These are phyloP conservation scores for Myopa testacea DNA, from an alignment of 2,888 invertebrate species.

Conservation along the genomic window DNA sequence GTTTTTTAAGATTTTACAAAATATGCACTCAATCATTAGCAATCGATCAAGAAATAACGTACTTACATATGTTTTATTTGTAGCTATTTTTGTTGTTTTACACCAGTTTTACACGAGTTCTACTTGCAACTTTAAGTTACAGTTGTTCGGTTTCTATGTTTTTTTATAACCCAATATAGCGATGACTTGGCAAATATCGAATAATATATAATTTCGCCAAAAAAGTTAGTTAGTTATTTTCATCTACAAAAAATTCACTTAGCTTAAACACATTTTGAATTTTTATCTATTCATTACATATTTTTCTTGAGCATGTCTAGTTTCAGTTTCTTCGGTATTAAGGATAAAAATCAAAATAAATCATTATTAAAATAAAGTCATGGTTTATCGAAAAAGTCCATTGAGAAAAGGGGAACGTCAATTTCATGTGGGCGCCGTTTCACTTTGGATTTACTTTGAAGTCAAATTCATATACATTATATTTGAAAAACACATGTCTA, in stretches of 20 bases:
- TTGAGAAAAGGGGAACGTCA: too few species aligned
- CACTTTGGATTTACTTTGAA: too few species aligned
- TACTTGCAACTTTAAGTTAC: constrained; percentile 20
- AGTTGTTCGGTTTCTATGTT: neutral
- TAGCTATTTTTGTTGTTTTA: neutral
- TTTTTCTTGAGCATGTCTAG: neutral
- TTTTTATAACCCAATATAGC: neutral
- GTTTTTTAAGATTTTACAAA: neutral
- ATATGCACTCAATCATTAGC: constrained; percentile 23
- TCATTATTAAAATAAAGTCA: too few species aligned
- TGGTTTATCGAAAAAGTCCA: too few species aligned
- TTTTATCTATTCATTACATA: neutral
- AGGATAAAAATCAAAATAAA: too few species aligned
- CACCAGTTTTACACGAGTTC: neutral
- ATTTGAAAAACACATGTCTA: neutral
- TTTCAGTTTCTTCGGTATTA: neutral
- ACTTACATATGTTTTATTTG: constrained; percentile 7
- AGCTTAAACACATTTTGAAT: neutral
- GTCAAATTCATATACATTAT: too few species aligned
- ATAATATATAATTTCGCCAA: neutral
- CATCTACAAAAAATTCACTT: neutral
- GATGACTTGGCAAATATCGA: too few species aligned
- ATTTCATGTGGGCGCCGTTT: too few species aligned
- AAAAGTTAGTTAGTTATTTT: too few species aligned
- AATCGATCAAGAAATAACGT: neutral